These are phyloP conservation scores for Pantherophis vulpinus DNA, from an alignment of 2,797 vertebrate genomes.

Conservation along the genomic window DNA sequence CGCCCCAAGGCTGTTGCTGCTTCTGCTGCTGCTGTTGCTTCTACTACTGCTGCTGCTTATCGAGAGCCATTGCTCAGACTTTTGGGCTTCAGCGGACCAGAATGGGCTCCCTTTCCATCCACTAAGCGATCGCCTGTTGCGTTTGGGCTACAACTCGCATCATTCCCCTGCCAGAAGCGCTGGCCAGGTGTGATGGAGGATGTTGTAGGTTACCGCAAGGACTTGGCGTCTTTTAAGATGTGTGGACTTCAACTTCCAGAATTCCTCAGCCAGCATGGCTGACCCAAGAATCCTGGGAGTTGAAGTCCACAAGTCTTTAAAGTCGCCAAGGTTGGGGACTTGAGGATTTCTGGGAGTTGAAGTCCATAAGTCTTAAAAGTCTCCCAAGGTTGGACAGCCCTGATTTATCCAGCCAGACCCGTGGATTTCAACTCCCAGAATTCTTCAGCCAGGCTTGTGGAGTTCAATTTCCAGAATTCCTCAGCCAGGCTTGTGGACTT, in stretches of 20 bases:
- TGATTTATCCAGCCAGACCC: no score
- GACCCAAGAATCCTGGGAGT: not conserved
- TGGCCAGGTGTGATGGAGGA: not conserved
- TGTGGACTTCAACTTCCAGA: not conserved
- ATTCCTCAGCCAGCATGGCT: not conserved
- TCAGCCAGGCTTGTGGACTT: no score
- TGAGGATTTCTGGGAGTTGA: no score
- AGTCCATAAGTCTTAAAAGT: not conserved
- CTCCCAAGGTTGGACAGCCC: no score
- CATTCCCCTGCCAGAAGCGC: not conserved
- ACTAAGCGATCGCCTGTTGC: not conserved
- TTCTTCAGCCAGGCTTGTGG: no score
- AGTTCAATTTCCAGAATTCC: no score
- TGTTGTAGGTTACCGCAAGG: not conserved
- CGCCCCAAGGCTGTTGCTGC: not conserved
- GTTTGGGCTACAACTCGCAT: not conserved
- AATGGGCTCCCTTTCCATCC: not conserved
- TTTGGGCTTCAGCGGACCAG: not conserved
- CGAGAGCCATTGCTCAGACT: not conserved
- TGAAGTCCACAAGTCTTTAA: not conserved
- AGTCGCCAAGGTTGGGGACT: not conserved
- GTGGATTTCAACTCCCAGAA: no score
- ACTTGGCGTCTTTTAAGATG: not conserved
- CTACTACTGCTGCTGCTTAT: not conserved
- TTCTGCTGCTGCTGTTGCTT: not conserved